These are phyloP conservation scores for Phthorimaea operculella DNA, from an alignment of 1,140 invertebrate species.

Conservation along the genomic window DNA sequence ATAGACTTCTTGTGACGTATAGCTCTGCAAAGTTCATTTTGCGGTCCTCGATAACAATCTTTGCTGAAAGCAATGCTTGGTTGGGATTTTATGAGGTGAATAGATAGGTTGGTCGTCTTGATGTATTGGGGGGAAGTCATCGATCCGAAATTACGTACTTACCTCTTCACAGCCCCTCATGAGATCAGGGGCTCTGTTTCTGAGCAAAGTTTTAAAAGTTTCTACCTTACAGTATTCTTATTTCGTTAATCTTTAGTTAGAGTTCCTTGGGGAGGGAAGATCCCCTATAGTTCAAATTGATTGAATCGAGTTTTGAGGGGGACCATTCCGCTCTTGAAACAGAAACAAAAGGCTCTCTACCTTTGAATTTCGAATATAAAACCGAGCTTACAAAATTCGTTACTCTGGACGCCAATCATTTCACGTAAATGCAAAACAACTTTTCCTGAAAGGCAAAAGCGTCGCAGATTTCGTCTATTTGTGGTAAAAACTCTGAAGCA, in stretches of 20 bases:
- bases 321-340: too few relatives aligned
- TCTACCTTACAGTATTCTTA: constrained; percentile 1
- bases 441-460: background rate
- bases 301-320: background rate
- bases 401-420: background rate
- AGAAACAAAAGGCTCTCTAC: too few relatives aligned
- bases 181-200: constrained; percentile 1
- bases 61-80: background rate
- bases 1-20: constrained; percentile 29
- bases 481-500: background rate
- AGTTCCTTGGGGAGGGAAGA: background rate
- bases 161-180: constrained; percentile 10
- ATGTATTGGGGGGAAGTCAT: constrained; percentile 44
- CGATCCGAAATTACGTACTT: constrained; percentile 23
- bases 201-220: background rate
- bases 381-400: too few relatives aligned
- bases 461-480: background rate
- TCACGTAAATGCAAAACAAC: background rate
- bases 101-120: constrained; percentile 23
- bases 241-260: background rate
- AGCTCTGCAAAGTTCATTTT: constrained; percentile 14
- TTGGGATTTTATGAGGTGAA: background rate
- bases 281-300: background rate
- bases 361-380: too few relatives aligned
- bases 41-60: background rate